These are phyloP conservation scores for Phyllopteryx taeniolatus DNA, from an alignment of 2,113 vertebrate species.

Conservation along the genomic window DNA sequence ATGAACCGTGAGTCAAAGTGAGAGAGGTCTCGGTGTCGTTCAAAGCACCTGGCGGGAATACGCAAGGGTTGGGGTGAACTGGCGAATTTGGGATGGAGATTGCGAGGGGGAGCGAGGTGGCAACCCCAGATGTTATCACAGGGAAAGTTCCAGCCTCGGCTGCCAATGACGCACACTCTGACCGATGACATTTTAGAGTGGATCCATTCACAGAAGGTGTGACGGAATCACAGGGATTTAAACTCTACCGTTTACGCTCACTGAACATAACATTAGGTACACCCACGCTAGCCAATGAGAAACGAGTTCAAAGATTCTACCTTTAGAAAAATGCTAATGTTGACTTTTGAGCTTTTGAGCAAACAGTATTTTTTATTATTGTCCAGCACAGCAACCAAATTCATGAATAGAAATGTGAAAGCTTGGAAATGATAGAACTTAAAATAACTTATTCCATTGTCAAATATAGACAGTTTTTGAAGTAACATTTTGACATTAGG, in stretches of 20 bases:
- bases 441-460: too few species aligned
- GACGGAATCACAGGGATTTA: neutral
- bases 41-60: neutral
- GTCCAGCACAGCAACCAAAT: neutral
- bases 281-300: neutral
- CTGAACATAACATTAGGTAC: neutral
- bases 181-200: neutral
- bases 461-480: too few species aligned
- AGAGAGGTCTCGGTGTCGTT: neutral
- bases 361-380: neutral
- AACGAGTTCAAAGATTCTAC: neutral
- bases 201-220: neutral
- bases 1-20: neutral
- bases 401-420: too few species aligned
- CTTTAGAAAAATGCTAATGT: too few species aligned
- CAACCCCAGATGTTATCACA: constrained; percentile 18
- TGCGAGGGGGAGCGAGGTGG: constrained; percentile 2
- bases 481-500: too few species aligned
- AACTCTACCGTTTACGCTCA: neutral
- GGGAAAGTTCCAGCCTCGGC: constrained; percentile 26
- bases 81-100: neutral
- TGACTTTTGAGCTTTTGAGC: neutral
- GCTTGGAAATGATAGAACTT: too few species aligned
- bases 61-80: constrained; percentile 1
- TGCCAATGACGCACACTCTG: neutral